A percentile compares a stretch with the other conserved stretches of the same genome.
Conservation (phyloP, 2,113 vertebrate species). For the Benitochromis conjunctus region DNA sequence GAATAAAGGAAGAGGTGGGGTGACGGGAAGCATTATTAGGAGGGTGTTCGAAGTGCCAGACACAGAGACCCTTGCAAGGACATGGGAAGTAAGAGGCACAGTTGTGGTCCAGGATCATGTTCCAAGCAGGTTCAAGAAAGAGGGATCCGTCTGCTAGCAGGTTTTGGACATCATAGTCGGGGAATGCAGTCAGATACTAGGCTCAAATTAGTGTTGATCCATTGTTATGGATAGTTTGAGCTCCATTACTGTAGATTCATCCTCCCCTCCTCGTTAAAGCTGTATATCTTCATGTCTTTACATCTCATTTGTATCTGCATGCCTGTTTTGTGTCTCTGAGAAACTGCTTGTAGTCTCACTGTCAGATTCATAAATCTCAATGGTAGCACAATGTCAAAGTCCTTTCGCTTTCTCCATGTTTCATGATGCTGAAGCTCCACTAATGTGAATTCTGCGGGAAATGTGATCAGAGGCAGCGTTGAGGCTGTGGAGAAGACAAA, state of each 20-base stretch:
- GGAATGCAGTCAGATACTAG: conserved; percentile 74
- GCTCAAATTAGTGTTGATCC: conserved; percentile 55
- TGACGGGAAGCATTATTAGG: background rate
- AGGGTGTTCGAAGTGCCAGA: conserved; percentile 12
- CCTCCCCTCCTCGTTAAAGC: background rate
- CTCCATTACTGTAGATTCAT: background rate
- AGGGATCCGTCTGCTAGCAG: conserved; percentile 27
- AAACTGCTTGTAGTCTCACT: background rate
- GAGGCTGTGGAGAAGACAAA: background rate
- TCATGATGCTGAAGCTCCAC: conserved; percentile 1
- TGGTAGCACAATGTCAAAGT: conserved; percentile 17
- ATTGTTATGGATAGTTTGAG: background rate
- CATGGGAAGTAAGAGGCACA: background rate
- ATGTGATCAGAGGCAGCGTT: conserved; percentile 23
- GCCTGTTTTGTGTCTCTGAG: conserved; percentile 10
- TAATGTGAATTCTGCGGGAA: background rate
- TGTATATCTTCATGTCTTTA: background rate
- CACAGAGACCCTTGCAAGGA: background rate
- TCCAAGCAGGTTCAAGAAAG: conserved; percentile 27
- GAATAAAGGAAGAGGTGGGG: conserved; percentile 44
- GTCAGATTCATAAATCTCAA: conserved; percentile 23
- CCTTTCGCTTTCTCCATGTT: background rate
- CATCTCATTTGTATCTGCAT: background rate
- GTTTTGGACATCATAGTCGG: conserved; percentile 53
- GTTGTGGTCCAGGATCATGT: conserved; percentile 34